phyloP scores from a whole-genome alignment of 2,888 invertebrate species.

The Pollenia angustigena region DNA sequence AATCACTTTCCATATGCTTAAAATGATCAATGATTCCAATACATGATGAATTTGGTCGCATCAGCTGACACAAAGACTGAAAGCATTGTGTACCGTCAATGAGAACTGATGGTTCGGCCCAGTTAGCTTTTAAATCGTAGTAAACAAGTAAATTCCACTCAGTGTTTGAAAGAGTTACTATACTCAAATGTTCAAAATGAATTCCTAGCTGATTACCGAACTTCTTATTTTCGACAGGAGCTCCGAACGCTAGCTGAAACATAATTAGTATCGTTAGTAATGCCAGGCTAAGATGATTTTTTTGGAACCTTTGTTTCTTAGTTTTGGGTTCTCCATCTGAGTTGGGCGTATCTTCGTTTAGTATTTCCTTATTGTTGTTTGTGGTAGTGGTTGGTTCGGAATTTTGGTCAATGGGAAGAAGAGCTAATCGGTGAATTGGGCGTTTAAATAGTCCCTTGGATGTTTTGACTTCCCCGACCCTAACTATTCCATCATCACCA shows the following conservation, averaged over 20 bases:
- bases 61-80: neutral
- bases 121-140: neutral
- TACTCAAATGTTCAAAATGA: neutral
- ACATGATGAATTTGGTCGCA: neutral
- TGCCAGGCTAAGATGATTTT: neutral
- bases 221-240: neutral
- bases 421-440: no score
- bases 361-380: no score
- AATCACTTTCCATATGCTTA: neutral
- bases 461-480: no score
- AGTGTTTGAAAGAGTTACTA: neutral
- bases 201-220: constrained; percentile 2
- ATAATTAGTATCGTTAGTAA: neutral
- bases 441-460: no score
- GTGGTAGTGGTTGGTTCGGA: no score
- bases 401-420: no score
- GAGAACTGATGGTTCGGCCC: neutral
- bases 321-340: no score
- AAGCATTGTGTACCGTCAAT: neutral
- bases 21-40: constrained; percentile 1
- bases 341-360: no score
- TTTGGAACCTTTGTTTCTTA: no score
- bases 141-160: constrained; percentile 1
- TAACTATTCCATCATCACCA: no score
- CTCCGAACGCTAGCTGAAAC: neutral